phyloP scores from a whole-genome alignment of 2,888 invertebrate genomes.

The Xylota segnis region DNA sequence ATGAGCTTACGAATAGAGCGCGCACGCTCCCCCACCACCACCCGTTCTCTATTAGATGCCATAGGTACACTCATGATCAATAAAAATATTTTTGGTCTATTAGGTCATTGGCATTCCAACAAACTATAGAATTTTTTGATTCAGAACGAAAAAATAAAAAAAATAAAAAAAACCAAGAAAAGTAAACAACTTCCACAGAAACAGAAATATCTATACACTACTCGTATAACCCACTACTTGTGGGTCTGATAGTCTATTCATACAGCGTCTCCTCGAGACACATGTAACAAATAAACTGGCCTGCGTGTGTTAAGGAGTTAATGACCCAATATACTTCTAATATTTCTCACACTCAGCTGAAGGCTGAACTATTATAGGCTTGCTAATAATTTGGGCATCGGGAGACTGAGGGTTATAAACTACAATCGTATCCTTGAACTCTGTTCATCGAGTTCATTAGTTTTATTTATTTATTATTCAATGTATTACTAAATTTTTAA shows the following conservation, averaged over 20 bases:
- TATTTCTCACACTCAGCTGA: conserved; percentile 54
- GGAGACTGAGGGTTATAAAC: neutral
- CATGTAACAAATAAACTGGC: conserved; percentile 55
- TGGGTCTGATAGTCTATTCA: conserved; percentile 7
- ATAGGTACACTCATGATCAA: conserved; percentile 32
- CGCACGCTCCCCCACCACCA: neutral
- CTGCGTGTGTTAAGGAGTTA: conserved; percentile 61
- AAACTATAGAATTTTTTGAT: conserved; percentile 27
- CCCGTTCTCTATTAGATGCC: neutral
- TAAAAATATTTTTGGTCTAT: conserved; percentile 51
- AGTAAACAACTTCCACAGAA: conserved; percentile 27
- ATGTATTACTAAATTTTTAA: conserved; percentile 31
- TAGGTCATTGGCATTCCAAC: conserved; percentile 49
- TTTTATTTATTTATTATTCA: conserved; percentile 37
- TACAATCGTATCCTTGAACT: conserved; percentile 63
- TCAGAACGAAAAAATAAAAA: neutral
- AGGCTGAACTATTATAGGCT: conserved; percentile 41
- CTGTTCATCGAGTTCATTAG: conserved; percentile 53
- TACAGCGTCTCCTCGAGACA: conserved; percentile 45
- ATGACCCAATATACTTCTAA: conserved; percentile 63
- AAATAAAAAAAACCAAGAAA: conserved; percentile 9
- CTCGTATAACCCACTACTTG: conserved; percentile 3
- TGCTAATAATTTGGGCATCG: conserved; percentile 31
- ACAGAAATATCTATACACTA: conserved; percentile 14
- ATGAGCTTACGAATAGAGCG: conserved; percentile 51